Percentiles rank a stretch among this genome's conserved stretches.
Conservation (phyloP, 92 coral and sea anemone species). For the Zoanthus sansibaricus region DNA sequence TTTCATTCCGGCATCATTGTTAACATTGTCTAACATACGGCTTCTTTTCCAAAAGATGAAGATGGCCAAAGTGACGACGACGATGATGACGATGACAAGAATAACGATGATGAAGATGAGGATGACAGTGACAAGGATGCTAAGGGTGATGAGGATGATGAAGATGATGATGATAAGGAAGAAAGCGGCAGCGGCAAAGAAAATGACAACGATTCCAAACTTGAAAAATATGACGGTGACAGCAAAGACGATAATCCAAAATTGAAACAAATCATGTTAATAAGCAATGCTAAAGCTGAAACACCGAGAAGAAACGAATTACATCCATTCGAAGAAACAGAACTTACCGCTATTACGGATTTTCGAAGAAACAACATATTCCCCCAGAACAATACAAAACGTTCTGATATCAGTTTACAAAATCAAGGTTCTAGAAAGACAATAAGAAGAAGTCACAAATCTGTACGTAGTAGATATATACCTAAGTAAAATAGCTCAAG, state of each 20-base stretch:
- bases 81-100: slow-evolving; percentile 12
- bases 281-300: neutral
- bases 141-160: neutral
- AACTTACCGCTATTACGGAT: neutral
- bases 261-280: neutral
- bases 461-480: too few relatives aligned
- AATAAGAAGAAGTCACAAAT: too few relatives aligned
- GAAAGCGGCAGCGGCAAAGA: neutral
- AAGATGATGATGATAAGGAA: neutral
- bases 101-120: neutral
- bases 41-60: neutral
- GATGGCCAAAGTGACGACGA: neutral
- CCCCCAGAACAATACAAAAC: neutral
- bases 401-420: too few relatives aligned
- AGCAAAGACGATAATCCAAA: neutral
- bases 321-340: neutral
- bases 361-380: neutral
- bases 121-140: neutral
- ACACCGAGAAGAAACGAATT: neutral
- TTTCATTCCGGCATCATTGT: too few relatives aligned
- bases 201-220: neutral
- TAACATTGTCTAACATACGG: too few relatives aligned
- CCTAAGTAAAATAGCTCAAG: too few relatives aligned
- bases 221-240: slow-evolving; percentile 26
- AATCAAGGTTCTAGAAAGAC: too few relatives aligned